Base-by-base conservation (phyloP, 2,113 vertebrate species). In the Apistogramma diplotaenia region DNA sequence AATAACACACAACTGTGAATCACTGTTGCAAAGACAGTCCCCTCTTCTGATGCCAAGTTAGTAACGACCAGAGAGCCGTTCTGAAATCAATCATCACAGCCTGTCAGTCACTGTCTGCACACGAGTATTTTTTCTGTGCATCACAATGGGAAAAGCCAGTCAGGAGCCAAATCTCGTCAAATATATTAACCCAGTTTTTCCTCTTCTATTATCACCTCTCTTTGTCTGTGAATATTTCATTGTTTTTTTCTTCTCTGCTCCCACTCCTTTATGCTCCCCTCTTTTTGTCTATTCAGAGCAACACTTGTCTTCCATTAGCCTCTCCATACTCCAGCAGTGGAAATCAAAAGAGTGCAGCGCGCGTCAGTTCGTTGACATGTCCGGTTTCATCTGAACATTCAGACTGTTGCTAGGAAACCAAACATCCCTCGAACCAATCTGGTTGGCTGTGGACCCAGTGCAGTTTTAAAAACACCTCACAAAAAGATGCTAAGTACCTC, bases 401-500 rank as follows among this genome's bases (percentile, higher is more conserved):
- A 0, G 31, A 18, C 78, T 84, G 88, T 90, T 90, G 85, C 88
- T 87, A 87, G 85, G 88, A 81, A 78, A 90, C 61, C 5, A 2
- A 3, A 76, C 73, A 23, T 37, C 79, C 37, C n/a, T 77, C 43
- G 11, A 76, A 61, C 62, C 56, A 16, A 62, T 60, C 13, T 1
- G 25, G 25, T 23, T 27, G 54, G 40, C 62, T 3, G 40, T 3
- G 3, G 57, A 74, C 62, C 62, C 58, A 2, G 35, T 35, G 18
- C 29, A 7, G 13, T 71, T 79, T 40, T 5, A 51, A 8, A 2
- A 25, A 65, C 4, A 27, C 33, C 59, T 70, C 21, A 37, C 51
- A 25, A 78, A 43, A 25, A 76, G 19, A 88, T 9, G 61, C 51
- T 25, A 73, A 82, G 27, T 19, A 18, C 59, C n/a, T 53, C 25